A percentile compares a stretch with the other conserved stretches of the same genome.
Evolutionary conservation across 2,797 vertebrate species (phyloP).

Genomic region (Clarias platycephalus): DNA sequence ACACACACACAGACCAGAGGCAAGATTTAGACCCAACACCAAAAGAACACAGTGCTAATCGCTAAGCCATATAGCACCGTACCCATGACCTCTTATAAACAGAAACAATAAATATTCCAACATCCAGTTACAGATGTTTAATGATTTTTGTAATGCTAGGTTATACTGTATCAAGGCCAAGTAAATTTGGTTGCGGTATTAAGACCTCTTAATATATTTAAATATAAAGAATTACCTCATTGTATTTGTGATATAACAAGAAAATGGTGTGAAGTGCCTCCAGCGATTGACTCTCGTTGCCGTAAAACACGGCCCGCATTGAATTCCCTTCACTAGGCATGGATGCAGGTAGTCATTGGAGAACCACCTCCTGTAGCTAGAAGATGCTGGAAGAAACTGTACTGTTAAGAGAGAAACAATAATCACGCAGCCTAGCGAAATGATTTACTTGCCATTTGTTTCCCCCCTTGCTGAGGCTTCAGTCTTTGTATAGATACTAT

Average conservation of each 20-base stretch:
- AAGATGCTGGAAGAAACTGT: slow-evolving; percentile 41
- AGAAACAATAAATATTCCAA: not conserved
- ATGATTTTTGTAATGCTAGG: not conserved
- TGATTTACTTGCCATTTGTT: slow-evolving; percentile 28
- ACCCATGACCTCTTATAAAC: not conserved
- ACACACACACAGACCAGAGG: too few species aligned
- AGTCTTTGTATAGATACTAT: slow-evolving; percentile 11
- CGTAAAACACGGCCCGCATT: slow-evolving; percentile 58
- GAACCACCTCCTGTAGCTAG: slow-evolving; percentile 47
- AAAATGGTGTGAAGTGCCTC: slow-evolving; percentile 60
- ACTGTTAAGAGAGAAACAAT: slow-evolving; percentile 52
- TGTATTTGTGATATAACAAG: slow-evolving; percentile 60
- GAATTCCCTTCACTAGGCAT: slow-evolving; percentile 42
- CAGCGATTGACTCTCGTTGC: slow-evolving; percentile 58
- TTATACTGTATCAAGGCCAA: not conserved
- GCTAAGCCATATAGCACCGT: too few species aligned
- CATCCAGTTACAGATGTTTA: not conserved
- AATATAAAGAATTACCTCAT: slow-evolving; percentile 57
- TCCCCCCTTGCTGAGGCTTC: slow-evolving; percentile 7
- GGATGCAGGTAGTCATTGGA: slow-evolving; percentile 43
- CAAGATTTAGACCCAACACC: too few species aligned
- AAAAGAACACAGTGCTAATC: too few species aligned
- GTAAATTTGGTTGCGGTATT: slow-evolving; percentile 6
- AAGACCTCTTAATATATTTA: slow-evolving; percentile 38
- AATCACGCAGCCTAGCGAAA: slow-evolving; percentile 34